A percentile compares a stretch with the other conserved stretches of the same genome.
phyloP scores from a whole-genome alignment of 2,113 vertebrate genomes.

The Danionella cerebrum region DNA sequence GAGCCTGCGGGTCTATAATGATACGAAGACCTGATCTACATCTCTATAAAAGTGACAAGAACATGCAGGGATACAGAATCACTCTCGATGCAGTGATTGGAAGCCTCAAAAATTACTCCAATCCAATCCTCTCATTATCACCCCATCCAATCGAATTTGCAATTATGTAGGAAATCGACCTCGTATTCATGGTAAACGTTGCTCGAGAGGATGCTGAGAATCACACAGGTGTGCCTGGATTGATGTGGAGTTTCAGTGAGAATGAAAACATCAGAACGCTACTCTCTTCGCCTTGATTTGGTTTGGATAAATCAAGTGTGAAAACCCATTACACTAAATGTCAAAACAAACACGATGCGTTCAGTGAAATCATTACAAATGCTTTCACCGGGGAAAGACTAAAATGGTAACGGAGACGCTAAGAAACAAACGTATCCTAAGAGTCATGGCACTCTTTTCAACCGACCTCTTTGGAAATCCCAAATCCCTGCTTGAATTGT shows the following conservation, averaged over 20 bases:
- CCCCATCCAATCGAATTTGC: neutral
- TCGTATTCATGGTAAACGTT: neutral
- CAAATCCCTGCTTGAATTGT: neutral
- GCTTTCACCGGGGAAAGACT: neutral
- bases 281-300: neutral
- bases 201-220: neutral
- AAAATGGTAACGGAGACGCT: neutral
- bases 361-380: conserved; percentile 13
- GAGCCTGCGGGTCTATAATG: neutral
- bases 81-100: neutral
- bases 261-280: conserved; percentile 9
- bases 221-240: neutral
- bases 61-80: neutral
- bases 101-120: neutral
- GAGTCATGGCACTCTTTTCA: neutral
- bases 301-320: conserved; percentile 12
- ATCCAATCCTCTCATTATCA: neutral
- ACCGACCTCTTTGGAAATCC: neutral
- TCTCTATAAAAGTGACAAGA: neutral
- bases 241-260: neutral
- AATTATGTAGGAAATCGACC: conserved; percentile 9
- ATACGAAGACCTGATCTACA: neutral
- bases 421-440: neutral
- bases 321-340: conserved; percentile 21
- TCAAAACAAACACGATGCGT: conserved; percentile 13